Conservation (phyloP, 1,140 invertebrate genomes). For the Drosophila seguyi region DNA sequence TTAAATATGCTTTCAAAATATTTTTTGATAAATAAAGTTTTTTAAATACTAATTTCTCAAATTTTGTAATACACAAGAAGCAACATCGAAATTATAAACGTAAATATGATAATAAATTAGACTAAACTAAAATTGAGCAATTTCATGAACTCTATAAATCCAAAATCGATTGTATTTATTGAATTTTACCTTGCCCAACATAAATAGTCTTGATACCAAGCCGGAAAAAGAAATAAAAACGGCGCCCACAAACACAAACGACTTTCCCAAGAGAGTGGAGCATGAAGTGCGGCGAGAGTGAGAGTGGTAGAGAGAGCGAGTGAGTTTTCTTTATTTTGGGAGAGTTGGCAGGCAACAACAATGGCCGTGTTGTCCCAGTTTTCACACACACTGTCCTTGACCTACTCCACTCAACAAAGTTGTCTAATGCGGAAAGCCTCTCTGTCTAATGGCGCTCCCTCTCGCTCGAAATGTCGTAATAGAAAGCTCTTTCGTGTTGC, state of each 20-base stretch:
- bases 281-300: constrained; percentile 10
- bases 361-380: constrained; percentile 83
- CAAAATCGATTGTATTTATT: constrained; percentile 23
- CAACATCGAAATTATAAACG: neutral
- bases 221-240: constrained; percentile 41
- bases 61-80: neutral
- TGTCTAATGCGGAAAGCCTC: constrained; percentile 74
- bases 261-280: constrained; percentile 40
- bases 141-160: constrained; percentile 26
- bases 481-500: constrained; percentile 78
- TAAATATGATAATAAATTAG: neutral
- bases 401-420: constrained; percentile 84
- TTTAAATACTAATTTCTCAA: no score
- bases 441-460: constrained; percentile 41
- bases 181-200: constrained; percentile 53
- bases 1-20: no score
- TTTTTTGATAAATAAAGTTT: no score
- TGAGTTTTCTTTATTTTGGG: constrained; percentile 46
- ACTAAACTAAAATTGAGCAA: neutral
- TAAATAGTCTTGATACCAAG: constrained; percentile 49
- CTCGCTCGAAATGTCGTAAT: constrained; percentile 70
- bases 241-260: constrained; percentile 48
- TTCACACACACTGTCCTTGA: constrained; percentile 85
- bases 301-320: constrained; percentile 37
- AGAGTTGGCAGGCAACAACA: constrained; percentile 77